Evolutionary conservation across 2,888 invertebrate genomes (phyloP).

Genomic region (Erebia ligea): DNA sequence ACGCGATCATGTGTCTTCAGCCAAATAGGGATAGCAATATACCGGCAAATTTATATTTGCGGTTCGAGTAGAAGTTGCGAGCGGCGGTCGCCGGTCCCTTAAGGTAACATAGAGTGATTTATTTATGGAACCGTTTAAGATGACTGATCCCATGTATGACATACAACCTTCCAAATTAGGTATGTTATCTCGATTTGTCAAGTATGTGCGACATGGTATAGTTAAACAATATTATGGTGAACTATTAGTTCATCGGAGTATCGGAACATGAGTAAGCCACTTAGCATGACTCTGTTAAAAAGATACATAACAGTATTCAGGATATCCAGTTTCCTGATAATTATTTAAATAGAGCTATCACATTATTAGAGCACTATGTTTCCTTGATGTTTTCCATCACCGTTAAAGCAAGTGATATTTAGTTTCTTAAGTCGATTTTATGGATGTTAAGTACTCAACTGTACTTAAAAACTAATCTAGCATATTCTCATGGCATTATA

Average conservation of each 20-base stretch:
- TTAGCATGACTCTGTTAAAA: not conserved
- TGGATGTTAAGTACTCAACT: too few relatives aligned
- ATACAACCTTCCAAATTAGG: constrained; percentile 2
- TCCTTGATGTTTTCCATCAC: too few relatives aligned
- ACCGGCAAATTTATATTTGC: too few relatives aligned
- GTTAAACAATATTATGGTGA: constrained; percentile 1
- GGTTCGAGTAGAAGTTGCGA: too few relatives aligned
- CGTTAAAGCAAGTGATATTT: too few relatives aligned
- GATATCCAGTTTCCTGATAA: not conserved
- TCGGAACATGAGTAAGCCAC: not conserved
- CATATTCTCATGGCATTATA: too few relatives aligned
- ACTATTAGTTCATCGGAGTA: constrained; percentile 1
- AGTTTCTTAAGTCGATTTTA: too few relatives aligned
- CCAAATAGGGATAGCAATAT: too few relatives aligned
- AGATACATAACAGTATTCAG: not conserved
- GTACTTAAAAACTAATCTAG: too few relatives aligned
- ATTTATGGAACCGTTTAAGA: not conserved
- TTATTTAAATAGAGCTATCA: not conserved
- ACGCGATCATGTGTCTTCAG: too few relatives aligned
- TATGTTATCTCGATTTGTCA: constrained; percentile 9
- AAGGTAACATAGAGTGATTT: not conserved
- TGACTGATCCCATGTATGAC: not conserved
- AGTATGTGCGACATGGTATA: not conserved
- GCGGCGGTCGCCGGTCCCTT: too few relatives aligned
- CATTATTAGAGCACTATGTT: too few relatives aligned